A percentile compares a stretch with the other conserved stretches of the same genome.
These are phyloP conservation scores for Chaenocephalus aceratus DNA, from an alignment of 2,113 vertebrate species.

Conservation along the genomic window DNA sequence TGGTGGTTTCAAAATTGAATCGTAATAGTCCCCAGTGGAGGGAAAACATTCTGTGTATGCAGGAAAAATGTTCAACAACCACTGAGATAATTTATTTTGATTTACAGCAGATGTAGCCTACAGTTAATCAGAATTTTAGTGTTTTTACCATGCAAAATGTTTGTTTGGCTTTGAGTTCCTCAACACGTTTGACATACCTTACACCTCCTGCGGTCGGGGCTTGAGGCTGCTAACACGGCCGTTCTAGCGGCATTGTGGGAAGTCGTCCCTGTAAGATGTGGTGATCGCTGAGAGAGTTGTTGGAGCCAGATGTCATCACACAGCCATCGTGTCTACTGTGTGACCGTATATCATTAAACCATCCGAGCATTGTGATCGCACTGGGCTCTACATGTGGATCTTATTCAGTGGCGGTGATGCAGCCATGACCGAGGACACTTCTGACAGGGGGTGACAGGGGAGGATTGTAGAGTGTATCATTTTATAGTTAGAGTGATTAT, in stretches of 20 bases:
- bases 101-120: constrained; percentile 34
- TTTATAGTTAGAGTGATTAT: too few species aligned
- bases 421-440: background rate
- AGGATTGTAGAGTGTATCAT: too few species aligned
- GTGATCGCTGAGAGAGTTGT: background rate
- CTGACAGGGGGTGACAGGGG: constrained; percentile 7
- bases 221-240: background rate
- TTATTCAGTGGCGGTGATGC: background rate
- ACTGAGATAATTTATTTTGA: background rate
- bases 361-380: background rate
- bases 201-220: background rate
- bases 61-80: background rate
- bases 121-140: constrained; percentile 36
- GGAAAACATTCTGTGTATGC: constrained; percentile 21
- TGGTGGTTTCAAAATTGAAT: constrained; percentile 30
- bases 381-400: background rate
- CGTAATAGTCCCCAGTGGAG: constrained; percentile 20
- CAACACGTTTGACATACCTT: background rate
- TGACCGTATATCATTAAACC: background rate
- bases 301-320: constrained; percentile 4
- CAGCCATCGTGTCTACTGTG: constrained; percentile 3
- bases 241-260: background rate
- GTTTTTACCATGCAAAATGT: constrained; percentile 9
- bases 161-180: constrained; percentile 30
- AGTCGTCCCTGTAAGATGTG: constrained; percentile 4